A percentile compares a stretch with the other conserved stretches of the same genome.
Evolutionary conservation across 2,888 invertebrate species (phyloP).

Genomic region (Carterocephalus palaemon): DNA sequence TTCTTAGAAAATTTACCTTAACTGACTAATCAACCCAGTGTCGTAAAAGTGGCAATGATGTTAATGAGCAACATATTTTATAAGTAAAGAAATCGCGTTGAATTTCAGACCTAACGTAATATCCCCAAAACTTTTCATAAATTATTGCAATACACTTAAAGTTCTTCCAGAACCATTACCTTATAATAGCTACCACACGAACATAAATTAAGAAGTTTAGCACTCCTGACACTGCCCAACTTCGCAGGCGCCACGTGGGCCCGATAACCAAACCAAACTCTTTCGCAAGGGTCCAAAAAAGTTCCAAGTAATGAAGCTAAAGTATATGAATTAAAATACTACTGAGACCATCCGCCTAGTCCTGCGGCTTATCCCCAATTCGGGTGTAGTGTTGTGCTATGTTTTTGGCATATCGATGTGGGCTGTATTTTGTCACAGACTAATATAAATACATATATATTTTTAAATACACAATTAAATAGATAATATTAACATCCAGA

Average conservation of each 20-base stretch:
- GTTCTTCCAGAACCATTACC: neutral
- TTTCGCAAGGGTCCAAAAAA: constrained; percentile 34
- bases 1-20: too few relatives aligned
- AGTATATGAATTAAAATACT: constrained; percentile 47
- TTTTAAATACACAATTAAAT: too few relatives aligned
- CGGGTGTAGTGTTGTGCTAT: constrained; percentile 4
- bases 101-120: too few relatives aligned
- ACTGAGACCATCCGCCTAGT: constrained; percentile 37
- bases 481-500: too few relatives aligned
- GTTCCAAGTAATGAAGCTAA: constrained; percentile 47
- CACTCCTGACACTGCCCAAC: neutral
- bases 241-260: constrained; percentile 19
- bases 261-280: constrained; percentile 16
- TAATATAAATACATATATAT: too few relatives aligned
- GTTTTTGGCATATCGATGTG: neutral
- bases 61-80: too few relatives aligned
- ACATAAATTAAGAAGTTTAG: constrained; percentile 18
- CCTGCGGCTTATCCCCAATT: constrained; percentile 33
- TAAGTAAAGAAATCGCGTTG: too few relatives aligned
- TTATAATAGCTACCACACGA: constrained; percentile 9
- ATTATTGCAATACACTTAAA: too few relatives aligned
- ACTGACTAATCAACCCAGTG: too few relatives aligned
- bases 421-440: too few relatives aligned
- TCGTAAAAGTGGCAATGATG: too few relatives aligned
- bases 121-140: too few relatives aligned